Conservation (phyloP, 2,888 invertebrate genomes). For the Oeneis ivallda region DNA sequence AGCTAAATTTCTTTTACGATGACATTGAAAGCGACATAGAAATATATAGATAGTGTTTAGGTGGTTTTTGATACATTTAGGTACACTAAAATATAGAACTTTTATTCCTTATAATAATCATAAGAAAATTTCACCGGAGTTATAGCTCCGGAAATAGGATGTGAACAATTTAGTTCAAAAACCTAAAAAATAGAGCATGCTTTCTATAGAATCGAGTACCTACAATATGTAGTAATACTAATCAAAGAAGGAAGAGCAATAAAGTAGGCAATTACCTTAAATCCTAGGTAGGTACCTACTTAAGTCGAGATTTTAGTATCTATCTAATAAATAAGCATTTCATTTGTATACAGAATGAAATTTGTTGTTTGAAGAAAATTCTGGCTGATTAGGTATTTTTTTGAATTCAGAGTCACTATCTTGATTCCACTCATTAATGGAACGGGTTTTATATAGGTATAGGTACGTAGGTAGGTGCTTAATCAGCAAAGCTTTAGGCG, state of each 20-base stretch:
- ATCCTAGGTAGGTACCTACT: background rate
- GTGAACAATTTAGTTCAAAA: slow-evolving; percentile 45
- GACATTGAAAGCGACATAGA: slow-evolving; percentile 78
- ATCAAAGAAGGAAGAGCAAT: background rate
- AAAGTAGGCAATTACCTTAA: background rate
- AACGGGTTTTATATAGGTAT: too few relatives aligned
- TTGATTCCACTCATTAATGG: too few relatives aligned
- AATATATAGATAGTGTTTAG: slow-evolving; percentile 57
- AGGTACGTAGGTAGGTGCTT: too few relatives aligned
- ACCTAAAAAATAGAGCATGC: slow-evolving; percentile 3
- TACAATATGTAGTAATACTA: too few relatives aligned
- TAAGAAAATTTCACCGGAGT: slow-evolving; percentile 73
- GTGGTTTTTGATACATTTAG: slow-evolving; percentile 58
- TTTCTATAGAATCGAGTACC: background rate
- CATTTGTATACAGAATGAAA: slow-evolving; percentile 22
- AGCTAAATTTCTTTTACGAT: slow-evolving; percentile 47
- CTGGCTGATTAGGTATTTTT: too few relatives aligned
- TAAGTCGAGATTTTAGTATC: slow-evolving; percentile 1
- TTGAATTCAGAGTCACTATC: too few relatives aligned
- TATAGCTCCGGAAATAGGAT: slow-evolving; percentile 42
- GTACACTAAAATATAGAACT: slow-evolving; percentile 68
- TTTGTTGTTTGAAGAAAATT: background rate
- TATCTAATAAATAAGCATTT: slow-evolving; percentile 14
- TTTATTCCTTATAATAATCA: slow-evolving; percentile 75
- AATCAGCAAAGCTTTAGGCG: background rate